Base-by-base conservation (phyloP, 1,140 invertebrate species). In the Ips nitidus region DNA sequence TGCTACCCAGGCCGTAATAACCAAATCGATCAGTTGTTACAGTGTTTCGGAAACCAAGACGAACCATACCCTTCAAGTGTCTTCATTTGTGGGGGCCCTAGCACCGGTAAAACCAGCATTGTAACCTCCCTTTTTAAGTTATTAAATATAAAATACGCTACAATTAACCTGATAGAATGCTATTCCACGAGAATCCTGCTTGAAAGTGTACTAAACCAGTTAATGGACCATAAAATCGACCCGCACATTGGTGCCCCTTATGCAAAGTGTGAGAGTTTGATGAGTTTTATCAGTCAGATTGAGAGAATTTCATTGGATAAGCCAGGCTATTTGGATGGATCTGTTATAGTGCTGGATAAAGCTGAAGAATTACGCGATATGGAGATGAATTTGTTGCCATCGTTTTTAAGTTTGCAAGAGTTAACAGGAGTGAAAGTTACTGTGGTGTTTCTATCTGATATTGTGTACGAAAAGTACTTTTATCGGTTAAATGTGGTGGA, bases 161-260 rank as follows among this genome's bases (percentile, higher is more conserved):
- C 87, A 55, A 80, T 95, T n/a, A 92, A 94, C 79, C 92, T 92
- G 77, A 84, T 94, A 3, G 93, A 95, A 78, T 92, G 90, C 76
- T 91, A 90, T 75, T 86, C 85, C n/a, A 80, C 84, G 1, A 89
- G 88, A 81, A 87, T 93, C 59, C 81, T 95, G 50, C 90, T 89
- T 75, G 91, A 94, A 80, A 85, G 86, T n/a, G 88, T 94, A 37
- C 70, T 94, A 39, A 85, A 85, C 55, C 84, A 86, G 61, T 78
- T 95, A 3, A 77, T 56, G 40, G 74, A 75, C 1, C 80, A 82
- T 62, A 64, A 73, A 57, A 76, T 82, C 5, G 77, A 80, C 47
- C 76, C 80, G 1, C 58, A 66, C 3, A 79, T 82, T 40, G 73
- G 66, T 40, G 80, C 79, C 43, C 71, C 78, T 0, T 77, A 81